Evolutionary conservation across 2,888 invertebrate genomes (phyloP).

Genomic region (Ferdinandea cuprea): DNA sequence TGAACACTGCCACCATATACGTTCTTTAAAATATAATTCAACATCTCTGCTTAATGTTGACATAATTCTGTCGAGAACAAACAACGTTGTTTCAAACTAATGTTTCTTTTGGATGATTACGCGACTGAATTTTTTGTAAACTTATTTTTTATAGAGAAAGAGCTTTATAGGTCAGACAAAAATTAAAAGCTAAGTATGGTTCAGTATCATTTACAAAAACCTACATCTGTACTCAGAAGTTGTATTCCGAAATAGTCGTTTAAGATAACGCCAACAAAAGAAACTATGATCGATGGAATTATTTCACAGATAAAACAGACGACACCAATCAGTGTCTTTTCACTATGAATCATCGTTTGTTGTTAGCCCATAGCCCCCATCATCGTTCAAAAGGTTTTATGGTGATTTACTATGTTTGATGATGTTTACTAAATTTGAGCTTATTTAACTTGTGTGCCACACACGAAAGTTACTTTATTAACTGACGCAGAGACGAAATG

Average conservation of each 20-base stretch:
- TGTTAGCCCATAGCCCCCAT: conserved; percentile 4
- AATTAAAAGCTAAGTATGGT: too few species aligned
- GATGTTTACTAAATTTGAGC: conserved; percentile 39
- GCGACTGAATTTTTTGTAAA: too few species aligned
- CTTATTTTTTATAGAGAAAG: too few species aligned
- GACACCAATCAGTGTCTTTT: conserved; percentile 2
- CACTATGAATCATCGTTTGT: conserved; percentile 49
- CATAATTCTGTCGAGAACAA: background rate
- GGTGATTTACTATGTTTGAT: conserved; percentile 21
- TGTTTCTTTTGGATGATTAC: conserved; percentile 1
- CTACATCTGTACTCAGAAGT: background rate
- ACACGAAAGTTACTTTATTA: background rate
- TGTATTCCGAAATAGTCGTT: background rate
- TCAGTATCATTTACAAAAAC: background rate
- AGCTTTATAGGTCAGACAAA: conserved; percentile 47
- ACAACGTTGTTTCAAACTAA: too few species aligned
- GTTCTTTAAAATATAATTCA: background rate
- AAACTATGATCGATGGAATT: conserved; percentile 1
- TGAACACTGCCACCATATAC: too few species aligned
- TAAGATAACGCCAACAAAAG: conserved; percentile 3
- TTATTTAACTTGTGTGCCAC: conserved; percentile 8
- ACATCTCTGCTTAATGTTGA: background rate
- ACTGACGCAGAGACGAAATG: too few species aligned
- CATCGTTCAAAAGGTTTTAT: conserved; percentile 13
- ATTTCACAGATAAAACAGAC: conserved; percentile 34